Base-by-base conservation (phyloP, 2,113 vertebrate genomes). In the Semnornis frantzii region DNA sequence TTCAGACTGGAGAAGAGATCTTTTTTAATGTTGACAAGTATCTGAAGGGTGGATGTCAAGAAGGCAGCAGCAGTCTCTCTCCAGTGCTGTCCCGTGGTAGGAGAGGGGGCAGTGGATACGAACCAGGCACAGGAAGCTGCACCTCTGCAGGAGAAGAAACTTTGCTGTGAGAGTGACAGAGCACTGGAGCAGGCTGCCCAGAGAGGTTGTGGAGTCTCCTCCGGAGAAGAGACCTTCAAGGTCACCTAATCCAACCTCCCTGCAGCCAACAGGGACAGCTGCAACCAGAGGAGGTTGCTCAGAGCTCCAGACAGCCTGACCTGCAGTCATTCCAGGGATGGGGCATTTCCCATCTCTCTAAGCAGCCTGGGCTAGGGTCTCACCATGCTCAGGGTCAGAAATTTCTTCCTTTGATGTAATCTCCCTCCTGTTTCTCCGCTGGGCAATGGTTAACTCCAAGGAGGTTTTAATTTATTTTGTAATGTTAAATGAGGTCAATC, bases 401-500 rank as follows among this genome's bases (percentile, higher is more conserved):
- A 12, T 17, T n/a, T 33, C 66, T 69, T 23, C 31, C n/a, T 70
- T 28, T 9, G 8, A 12, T 66, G 28, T 44, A 24, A 18, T 25
- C 42, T 68, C 31, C 31, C 24, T 42, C 23, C 33, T 5, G 3
- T 13, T 78, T 66, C 63, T 52, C 44, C 34, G 6, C 12, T 6
- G 65, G 77, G 55, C 48, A 19, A 55, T 6, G 2, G 37, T 57
- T 79, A 77, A 71, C 31, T 25, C 14, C 2, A 46, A 39, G 64
- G 37, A 89, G 64, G 12, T 79, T 94, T 74, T 27, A 15, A 28
- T 89, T 84, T 79, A 34, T 33, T 87, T 79, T 24, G 63, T 80
- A 37, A 85, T 89, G 92, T 92, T 82, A 92, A 91, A 88, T 60
- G 33, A 95, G 94, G 93, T 95, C 90, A 93, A 25, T 4, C 28